phyloP scores from a whole-genome alignment of 1,140 invertebrate genomes.

The Paraescarpia echinospica region DNA sequence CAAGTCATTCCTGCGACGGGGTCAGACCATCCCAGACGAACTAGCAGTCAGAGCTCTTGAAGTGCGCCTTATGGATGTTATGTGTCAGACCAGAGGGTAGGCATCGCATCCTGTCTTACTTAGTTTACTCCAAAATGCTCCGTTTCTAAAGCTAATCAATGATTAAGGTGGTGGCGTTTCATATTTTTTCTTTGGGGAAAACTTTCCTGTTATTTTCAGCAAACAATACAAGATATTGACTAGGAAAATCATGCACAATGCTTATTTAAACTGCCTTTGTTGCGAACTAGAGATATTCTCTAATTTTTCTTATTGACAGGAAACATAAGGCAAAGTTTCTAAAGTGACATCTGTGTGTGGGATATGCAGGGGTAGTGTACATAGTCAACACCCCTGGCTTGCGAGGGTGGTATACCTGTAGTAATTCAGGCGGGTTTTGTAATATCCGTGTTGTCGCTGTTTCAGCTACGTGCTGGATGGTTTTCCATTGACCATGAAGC shows the following conservation, averaged over 20 bases:
- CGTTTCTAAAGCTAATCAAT: neutral
- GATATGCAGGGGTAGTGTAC: too few species aligned
- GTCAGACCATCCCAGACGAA: slow-evolving; percentile 53
- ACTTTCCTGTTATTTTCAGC: too few species aligned
- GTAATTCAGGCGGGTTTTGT: neutral
- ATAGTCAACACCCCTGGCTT: too few species aligned
- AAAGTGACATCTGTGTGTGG: too few species aligned
- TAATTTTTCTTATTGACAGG: too few species aligned
- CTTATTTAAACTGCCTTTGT: too few species aligned
- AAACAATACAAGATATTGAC: too few species aligned
- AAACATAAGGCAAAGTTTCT: too few species aligned
- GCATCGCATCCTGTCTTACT: slow-evolving; percentile 19
- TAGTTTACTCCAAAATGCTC: neutral
- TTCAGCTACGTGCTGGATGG: slow-evolving; percentile 58
- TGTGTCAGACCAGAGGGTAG: slow-evolving; percentile 55
- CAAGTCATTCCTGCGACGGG: slow-evolving; percentile 45
- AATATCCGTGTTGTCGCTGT: neutral
- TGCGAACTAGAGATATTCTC: too few species aligned
- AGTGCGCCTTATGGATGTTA: slow-evolving; percentile 52
- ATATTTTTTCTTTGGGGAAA: too few species aligned
- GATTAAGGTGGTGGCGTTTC: neutral
- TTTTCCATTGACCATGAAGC: slow-evolving; percentile 52
- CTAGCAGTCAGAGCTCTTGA: slow-evolving; percentile 54
- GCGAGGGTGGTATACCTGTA: too few species aligned
- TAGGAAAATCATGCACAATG: too few species aligned